Conservation (phyloP, 2,113 vertebrate genomes). For the Athene cunicularia region DNA sequence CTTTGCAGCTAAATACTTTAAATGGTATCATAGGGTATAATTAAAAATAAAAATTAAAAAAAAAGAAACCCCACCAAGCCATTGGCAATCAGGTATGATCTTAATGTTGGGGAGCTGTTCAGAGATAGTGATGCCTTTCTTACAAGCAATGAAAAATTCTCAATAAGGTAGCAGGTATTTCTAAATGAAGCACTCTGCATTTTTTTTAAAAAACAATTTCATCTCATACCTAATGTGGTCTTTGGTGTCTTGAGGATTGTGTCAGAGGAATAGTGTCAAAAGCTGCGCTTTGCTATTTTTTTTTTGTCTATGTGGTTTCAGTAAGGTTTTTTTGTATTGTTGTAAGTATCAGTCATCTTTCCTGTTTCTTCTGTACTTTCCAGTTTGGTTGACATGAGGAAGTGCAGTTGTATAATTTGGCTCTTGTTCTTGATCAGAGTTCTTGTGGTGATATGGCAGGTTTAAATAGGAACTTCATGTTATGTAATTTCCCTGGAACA, state of each 20-base stretch:
- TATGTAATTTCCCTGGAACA: not conserved
- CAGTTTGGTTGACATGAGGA: not conserved
- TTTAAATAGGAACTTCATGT: not conserved
- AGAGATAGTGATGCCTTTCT: not conserved
- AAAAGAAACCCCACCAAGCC: not conserved
- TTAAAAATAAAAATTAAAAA: not conserved
- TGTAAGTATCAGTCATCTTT: not conserved
- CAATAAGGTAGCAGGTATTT: not conserved
- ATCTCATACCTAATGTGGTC: not conserved
- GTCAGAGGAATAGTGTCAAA: not conserved
- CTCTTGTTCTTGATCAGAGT: not conserved
- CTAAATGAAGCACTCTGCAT: not conserved
- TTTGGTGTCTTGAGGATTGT: not conserved
- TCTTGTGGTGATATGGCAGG: not conserved
- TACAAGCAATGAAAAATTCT: not conserved
- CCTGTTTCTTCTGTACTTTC: constrained; percentile 32
- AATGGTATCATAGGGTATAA: too few species aligned
- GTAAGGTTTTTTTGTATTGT: not conserved
- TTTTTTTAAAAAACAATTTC: not conserved
- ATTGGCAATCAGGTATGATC: not conserved
- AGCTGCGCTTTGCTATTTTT: not conserved
- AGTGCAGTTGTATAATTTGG: not conserved
- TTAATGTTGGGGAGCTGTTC: not conserved
- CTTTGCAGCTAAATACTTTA: not conserved
- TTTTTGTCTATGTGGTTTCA: not conserved